Evolutionary conservation across 2,797 vertebrate genomes (phyloP), one percentile per base, ranked within the genome.

Genomic region (Pseudochromis fuscus): DNA sequence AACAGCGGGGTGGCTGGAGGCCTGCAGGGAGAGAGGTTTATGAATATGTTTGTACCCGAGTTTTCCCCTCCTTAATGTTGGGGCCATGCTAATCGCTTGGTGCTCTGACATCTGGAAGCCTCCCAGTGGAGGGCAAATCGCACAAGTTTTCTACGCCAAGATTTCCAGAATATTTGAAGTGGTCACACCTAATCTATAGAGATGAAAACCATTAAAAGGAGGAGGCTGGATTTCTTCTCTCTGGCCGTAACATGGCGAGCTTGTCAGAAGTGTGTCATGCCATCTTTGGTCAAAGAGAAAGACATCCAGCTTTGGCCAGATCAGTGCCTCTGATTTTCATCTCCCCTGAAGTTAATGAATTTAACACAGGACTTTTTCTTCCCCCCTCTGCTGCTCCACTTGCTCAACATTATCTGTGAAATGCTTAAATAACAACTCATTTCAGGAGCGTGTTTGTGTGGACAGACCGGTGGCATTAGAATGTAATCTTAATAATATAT

Each of bases 401-500:
- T 72, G 33, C 4, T 25, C 49, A 35, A 75, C 66, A 67, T 75
- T 71, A 75, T 73, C 77, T 81, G 74, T 79, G 77, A 91, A 91
- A 84, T 86, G 65, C 67, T 87, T 71, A 80, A 89, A 89, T 81
- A 84, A 83, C 65, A 75, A 84, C 73, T 75, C 69, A 79, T 64
- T 80, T 73, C 85, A 77, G 70, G 37, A 71, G 79, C 63, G 37
- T 72, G 65, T 88, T 84, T 86, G 70, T 67, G 75, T 79, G 31
- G 79, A 85, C 84, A 75, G 86, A 91, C 83, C 67, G 68, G 67
- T 25, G 42, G 83, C 90, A 90, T 91, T 90, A 90, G 84, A 90
- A 91, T 89, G 73, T 82, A 83, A 93, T 93, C 88, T 87, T 88
- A 94, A 93, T 94, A 93, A 93, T 92, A 88, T 88, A 92, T 93